Evolutionary conservation across 2,113 vertebrate genomes (phyloP), one percentile per base, ranked within the genome.

Genomic region (Sclerurus mexicanus): DNA sequence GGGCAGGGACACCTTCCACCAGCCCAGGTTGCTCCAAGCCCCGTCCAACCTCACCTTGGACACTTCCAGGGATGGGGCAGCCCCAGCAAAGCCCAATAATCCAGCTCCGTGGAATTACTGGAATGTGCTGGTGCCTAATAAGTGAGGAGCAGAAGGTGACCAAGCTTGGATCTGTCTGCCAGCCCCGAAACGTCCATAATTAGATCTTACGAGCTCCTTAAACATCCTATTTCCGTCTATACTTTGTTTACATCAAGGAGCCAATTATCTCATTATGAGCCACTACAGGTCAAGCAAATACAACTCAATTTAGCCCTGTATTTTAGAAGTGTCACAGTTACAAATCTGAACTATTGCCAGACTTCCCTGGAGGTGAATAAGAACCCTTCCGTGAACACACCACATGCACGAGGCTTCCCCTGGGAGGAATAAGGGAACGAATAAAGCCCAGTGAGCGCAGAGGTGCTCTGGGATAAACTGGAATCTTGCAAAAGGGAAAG

Each of bases 141-240:
- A 91, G 52, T 28, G 60, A 56, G 63, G 81, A 96, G 92, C 93
- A 96, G 74, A 85, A 96, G 96, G 94, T 79, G 93, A 92, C 49
- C 71, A 68, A 69, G 62, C 66, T 64, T 85, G 83, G 91, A 79
- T 90, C 35, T 5, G 14, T 83, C 85, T 96, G 87, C 47, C 77
- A 93, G 42, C 63, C 79, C 78, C 2, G 7, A 91, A 87, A 94
- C 2, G 7, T 37, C 87, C 80, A 47, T 76, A 93, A 94, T 94
- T 94, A 96, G 53, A 89, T 78, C 46, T 73, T 89, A 93, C 37
- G 87, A 62, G 74, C 53, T 87, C 66, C 82, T 95, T 81, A 94
- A 94, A 81, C 69, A 62, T 85, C 82, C 81, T 56, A 53, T 58
- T 92, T 79, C 78, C 76, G 81, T 56, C 89, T 85, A 23, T 46